Conservation (phyloP, 2,797 vertebrate species). For the Holocentrus rufus region DNA sequence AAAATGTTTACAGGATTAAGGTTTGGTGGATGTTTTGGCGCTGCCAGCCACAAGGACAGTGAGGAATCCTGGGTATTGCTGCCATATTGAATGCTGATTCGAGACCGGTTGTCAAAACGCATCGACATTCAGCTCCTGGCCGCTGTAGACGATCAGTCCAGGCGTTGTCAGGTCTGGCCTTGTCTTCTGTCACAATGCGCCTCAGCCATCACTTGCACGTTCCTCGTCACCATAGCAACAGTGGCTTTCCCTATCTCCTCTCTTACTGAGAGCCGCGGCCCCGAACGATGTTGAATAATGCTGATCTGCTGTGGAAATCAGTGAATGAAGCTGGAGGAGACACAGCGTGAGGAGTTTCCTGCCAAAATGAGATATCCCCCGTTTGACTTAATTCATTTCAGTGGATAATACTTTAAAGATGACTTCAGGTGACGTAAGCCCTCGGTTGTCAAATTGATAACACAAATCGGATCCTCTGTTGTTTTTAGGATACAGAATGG, state of each 20-base stretch:
- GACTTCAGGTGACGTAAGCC: background rate
- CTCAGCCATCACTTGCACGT: conserved; percentile 56
- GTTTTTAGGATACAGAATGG: no score
- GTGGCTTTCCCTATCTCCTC: conserved; percentile 56
- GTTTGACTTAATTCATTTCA: background rate
- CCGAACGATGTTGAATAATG: conserved; percentile 52
- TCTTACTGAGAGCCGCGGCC: conserved; percentile 39
- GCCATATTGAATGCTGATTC: conserved; percentile 14
- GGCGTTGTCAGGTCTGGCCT: conserved; percentile 69
- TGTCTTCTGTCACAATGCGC: conserved; percentile 66
- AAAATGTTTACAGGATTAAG: background rate
- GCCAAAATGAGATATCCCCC: conserved; percentile 12
- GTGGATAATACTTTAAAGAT: conserved; percentile 9
- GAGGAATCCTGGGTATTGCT: conserved; percentile 37
- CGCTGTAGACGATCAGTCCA: conserved; percentile 1
- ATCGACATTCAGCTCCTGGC: conserved; percentile 59
- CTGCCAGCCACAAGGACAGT: conserved; percentile 33
- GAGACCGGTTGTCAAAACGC: conserved; percentile 48
- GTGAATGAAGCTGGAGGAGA: conserved; percentile 43
- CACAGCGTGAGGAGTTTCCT: conserved; percentile 33
- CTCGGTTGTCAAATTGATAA: background rate
- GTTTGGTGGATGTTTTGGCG: background rate
- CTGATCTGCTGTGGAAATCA: conserved; percentile 36
- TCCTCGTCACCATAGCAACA: conserved; percentile 76
- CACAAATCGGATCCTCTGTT: background rate